A percentile compares a stretch with the other conserved stretches of the same genome.
Evolutionary conservation across 2,797 vertebrate species (phyloP).

Genomic region (Cichlasoma orientale): DNA sequence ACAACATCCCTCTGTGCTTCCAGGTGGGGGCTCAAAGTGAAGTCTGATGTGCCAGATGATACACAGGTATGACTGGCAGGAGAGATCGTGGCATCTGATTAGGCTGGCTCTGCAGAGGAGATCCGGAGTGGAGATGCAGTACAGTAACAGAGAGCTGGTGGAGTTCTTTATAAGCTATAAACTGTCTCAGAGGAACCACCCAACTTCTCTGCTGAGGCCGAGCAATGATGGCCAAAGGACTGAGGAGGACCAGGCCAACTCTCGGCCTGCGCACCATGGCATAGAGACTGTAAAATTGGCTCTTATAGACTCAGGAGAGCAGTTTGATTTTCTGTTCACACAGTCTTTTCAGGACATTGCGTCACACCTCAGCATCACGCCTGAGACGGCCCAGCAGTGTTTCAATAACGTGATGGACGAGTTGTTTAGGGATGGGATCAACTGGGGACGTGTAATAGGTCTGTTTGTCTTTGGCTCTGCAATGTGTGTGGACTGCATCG

Average conservation of each 20-base stretch:
- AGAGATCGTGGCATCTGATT: constrained; percentile 37
- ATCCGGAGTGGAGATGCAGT: constrained; percentile 80
- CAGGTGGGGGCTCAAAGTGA: constrained; percentile 13
- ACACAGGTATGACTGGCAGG: constrained; percentile 31
- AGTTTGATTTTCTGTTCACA: constrained; percentile 91
- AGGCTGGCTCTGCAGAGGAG: constrained; percentile 39
- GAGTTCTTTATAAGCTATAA: constrained; percentile 92
- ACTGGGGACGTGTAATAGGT: constrained; percentile 97
- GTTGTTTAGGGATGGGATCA: constrained; percentile 94
- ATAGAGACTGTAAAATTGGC: constrained; percentile 84
- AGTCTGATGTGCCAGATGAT: constrained; percentile 25
- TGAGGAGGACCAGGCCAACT: constrained; percentile 46
- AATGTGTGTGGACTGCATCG: constrained; percentile 91
- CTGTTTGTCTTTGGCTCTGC: constrained; percentile 95
- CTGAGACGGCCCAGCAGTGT: constrained; percentile 90
- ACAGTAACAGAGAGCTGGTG: constrained; percentile 91
- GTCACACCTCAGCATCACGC: constrained; percentile 91
- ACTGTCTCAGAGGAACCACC: constrained; percentile 89
- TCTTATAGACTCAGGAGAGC: constrained; percentile 87
- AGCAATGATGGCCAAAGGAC: constrained; percentile 48
- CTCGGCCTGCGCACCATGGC: constrained; percentile 27
- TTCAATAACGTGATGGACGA: constrained; percentile 96
- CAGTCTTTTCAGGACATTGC: constrained; percentile 92
- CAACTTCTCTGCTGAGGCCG: constrained; percentile 79
- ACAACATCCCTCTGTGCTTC: background rate